These are phyloP conservation scores for Kradibia gibbosae DNA, from an alignment of 1,140 invertebrate genomes.

Conservation along the genomic window DNA sequence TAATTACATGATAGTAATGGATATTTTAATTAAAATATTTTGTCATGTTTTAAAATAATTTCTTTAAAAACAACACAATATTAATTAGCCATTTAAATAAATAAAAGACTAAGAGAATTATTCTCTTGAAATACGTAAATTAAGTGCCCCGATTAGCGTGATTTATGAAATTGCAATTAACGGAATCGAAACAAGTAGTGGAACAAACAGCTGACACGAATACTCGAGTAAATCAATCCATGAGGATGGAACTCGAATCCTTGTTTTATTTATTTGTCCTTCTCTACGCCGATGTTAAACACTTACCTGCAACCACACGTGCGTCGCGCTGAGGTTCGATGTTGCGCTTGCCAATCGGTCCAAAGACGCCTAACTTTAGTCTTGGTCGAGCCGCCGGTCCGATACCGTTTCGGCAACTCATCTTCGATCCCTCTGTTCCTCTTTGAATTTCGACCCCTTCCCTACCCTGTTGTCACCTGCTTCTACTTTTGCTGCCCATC, in stretches of 20 bases:
- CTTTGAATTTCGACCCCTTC: not conserved
- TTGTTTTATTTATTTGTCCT: not conserved
- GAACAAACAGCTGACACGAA: not conserved
- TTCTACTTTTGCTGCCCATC: not conserved
- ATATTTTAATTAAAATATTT: no score
- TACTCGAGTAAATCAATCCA: not conserved
- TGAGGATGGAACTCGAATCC: not conserved
- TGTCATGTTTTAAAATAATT: no score
- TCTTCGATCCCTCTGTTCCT: not conserved
- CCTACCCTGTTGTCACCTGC: not conserved
- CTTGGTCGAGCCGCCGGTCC: conserved; percentile 20
- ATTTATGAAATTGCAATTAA: no score
- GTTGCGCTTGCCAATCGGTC: conserved; percentile 31
- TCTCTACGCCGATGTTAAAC: not conserved
- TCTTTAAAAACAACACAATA: no score
- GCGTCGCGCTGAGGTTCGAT: not conserved
- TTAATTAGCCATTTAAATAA: no score
- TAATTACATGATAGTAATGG: no score
- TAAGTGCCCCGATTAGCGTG: no score
- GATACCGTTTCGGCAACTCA: not conserved
- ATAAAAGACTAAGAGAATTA: no score
- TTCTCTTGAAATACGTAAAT: no score
- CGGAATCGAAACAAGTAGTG: no score
- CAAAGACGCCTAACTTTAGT: conserved; percentile 48
- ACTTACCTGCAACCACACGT: not conserved